Evolutionary conservation across 2,888 invertebrate genomes (phyloP), one percentile per base, ranked within the genome.

Genomic region (Drosophila melanosoma): DNA sequence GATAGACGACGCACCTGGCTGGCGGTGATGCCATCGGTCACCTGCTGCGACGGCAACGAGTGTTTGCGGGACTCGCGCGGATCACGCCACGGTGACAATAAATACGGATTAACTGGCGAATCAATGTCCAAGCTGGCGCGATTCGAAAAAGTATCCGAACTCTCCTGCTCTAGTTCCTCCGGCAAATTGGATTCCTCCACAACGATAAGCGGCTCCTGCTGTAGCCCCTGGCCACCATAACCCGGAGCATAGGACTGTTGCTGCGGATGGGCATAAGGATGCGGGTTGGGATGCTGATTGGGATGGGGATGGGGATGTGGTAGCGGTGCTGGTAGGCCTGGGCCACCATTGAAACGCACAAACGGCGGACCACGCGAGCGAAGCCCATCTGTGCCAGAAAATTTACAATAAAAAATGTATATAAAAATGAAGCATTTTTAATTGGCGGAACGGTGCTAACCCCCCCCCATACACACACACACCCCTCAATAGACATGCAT

Each of bases 1-100:
- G 97, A 97, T 40, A 97, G 93, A 23, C 97, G 95, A 33, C 97
- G 95, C 60, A 97, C 97, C 94, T 97, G 97, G 82, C 97, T 97
- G 48, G 97, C 97, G 51, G 97, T 97, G 68, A 97, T 97, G 58
- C 97, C 97, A 66, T 96, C 96, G 33, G 96, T 96, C 87, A 97
- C 97, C 82, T 96, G 96, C 2, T 97, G 97, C 0, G 97, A 97
- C 2, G 97, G 97, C 83, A 97, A 93, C 32, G 97, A 97, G 89
- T 97, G 96, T 90, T 97, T 97, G 84, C 97, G 94, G 1, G 96
- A 95, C 83, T 96, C 96, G 62, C 96, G 93, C 60, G 95, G 94
- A 84, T 96, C 96, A 29, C 96, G 94, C 95, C 96, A 97, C 6
- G 97, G 97, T 0, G 97, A 97, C 64, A 97, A 93, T 58, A 97